Conservation (phyloP, 2,797 vertebrate genomes). For the Botia almorhae region DNA sequence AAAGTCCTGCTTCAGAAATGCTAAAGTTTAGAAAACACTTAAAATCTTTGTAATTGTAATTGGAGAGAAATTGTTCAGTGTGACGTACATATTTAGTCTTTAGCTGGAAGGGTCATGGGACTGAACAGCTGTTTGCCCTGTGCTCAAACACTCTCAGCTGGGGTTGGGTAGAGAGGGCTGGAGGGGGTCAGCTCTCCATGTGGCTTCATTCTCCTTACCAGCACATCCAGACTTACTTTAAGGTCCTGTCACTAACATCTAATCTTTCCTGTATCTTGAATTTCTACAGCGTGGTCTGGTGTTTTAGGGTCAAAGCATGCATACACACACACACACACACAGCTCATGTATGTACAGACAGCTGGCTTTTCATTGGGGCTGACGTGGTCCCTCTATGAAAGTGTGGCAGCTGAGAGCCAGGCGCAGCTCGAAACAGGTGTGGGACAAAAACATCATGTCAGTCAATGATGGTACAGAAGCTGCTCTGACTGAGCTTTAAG, state of each 20-base stretch:
- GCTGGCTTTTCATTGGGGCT: constrained; percentile 40
- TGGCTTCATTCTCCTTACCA: background rate
- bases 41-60: no score
- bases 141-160: constrained; percentile 31
- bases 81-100: constrained; percentile 7
- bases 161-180: background rate
- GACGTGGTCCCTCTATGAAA: constrained; percentile 19
- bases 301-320: constrained; percentile 1
- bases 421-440: constrained; percentile 46
- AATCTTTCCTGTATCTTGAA: constrained; percentile 54
- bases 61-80: no score
- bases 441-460: constrained; percentile 36
- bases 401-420: constrained; percentile 38
- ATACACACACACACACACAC: constrained; percentile 7
- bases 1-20: no score
- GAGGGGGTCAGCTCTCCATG: constrained; percentile 3
- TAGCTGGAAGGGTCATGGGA: constrained; percentile 4
- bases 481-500: background rate
- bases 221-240: constrained; percentile 18
- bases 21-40: no score
- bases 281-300: constrained; percentile 53
- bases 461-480: background rate
- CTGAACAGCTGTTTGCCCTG: constrained; percentile 33
- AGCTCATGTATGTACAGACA: constrained; percentile 32
- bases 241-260: constrained; percentile 24